Conservation (phyloP, 1,140 invertebrate genomes). For the Nebria ingens region DNA sequence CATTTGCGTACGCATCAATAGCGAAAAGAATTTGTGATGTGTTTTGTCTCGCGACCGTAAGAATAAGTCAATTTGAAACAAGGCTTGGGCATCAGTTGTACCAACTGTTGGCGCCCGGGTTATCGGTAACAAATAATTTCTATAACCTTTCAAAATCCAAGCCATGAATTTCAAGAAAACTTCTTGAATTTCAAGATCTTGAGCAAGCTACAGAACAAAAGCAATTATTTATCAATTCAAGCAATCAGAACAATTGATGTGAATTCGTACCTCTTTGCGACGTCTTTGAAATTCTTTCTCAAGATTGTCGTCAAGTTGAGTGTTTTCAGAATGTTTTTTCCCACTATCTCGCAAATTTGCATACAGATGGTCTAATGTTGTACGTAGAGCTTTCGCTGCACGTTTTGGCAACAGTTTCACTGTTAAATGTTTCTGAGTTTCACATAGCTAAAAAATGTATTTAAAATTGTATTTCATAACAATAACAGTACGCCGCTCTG, state of each 20-base stretch:
- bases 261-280: constrained; percentile 47
- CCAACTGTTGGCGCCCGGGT: constrained; percentile 86
- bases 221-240: constrained; percentile 12
- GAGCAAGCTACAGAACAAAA: constrained; percentile 46
- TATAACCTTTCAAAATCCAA: constrained; percentile 83
- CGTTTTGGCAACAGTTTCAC: constrained; percentile 84
- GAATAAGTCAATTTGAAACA: constrained; percentile 71
- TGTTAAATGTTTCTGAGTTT: constrained; percentile 74
- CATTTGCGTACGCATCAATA: constrained; percentile 91
- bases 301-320: constrained; percentile 37
- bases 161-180: constrained; percentile 96
- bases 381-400: constrained; percentile 64
- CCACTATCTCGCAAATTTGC: constrained; percentile 22
- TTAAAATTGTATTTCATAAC: too few relatives aligned
- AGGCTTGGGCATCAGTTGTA: constrained; percentile 85
- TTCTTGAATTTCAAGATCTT: constrained; percentile 94
- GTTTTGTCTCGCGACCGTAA: constrained; percentile 47
- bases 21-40: constrained; percentile 82
- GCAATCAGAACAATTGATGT: constrained; percentile 10
- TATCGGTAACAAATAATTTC: constrained; percentile 83
- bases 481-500: constrained; percentile 20
- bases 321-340: constrained; percentile 16
- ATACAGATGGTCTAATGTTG: constrained; percentile 55
- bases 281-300: constrained; percentile 65
- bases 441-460: constrained; percentile 69